Evolutionary conservation across 2,797 vertebrate genomes (phyloP).

Genomic region (Buphagus erythrorhynchus): DNA sequence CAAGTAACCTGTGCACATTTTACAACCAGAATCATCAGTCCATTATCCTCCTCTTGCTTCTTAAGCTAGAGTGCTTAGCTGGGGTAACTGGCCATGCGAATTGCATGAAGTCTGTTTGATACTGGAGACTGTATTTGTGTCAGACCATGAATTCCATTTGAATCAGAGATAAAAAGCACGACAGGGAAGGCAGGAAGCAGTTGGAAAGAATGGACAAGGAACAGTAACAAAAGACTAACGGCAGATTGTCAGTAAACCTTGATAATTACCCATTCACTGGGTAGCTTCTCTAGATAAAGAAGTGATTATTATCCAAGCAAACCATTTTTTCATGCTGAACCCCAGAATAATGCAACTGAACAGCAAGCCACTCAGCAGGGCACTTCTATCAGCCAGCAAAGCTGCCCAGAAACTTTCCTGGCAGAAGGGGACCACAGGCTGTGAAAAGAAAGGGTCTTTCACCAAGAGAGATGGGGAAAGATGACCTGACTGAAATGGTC

Average conservation of each 20-base stretch:
- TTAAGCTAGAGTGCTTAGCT: background rate
- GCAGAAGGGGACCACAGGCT: background rate
- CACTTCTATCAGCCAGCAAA: background rate
- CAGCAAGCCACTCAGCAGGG: slow-evolving; percentile 44
- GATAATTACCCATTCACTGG: slow-evolving; percentile 37
- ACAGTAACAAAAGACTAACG: background rate
- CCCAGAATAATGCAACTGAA: slow-evolving; percentile 1
- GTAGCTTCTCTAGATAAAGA: slow-evolving; percentile 47
- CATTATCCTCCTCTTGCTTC: background rate
- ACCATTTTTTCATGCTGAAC: slow-evolving; percentile 23
- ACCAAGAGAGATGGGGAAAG: background rate
- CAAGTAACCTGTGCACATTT: background rate
- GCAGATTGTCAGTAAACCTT: slow-evolving; percentile 37
- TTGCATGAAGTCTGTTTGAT: background rate
- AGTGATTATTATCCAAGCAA: slow-evolving; percentile 29
- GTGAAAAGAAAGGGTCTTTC: slow-evolving; percentile 39
- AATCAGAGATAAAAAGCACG: background rate
- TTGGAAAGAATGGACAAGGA: background rate
- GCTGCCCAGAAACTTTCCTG: background rate
- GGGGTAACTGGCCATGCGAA: background rate
- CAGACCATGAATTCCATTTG: background rate
- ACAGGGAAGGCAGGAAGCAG: slow-evolving; percentile 26
- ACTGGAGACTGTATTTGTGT: background rate
- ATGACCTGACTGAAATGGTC: background rate
- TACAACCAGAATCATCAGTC: background rate